phyloP scores from a whole-genome alignment of 2,797 vertebrate species.

The Alca torda region DNA sequence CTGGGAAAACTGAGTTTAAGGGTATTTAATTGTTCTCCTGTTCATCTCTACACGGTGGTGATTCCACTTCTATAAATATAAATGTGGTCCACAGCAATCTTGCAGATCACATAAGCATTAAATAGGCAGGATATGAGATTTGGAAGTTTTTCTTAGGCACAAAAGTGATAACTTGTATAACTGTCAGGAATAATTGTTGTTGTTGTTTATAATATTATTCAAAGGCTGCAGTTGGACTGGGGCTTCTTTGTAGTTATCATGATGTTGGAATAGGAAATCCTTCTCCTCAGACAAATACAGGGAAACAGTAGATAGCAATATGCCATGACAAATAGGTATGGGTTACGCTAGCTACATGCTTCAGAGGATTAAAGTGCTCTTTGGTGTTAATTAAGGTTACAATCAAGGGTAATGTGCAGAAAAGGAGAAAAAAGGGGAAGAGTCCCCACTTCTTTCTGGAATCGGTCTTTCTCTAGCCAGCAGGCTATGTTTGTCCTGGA shows the following conservation, averaged over 20 bases:
- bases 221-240: background rate
- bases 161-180: background rate
- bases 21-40: background rate
- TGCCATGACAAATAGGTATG: background rate
- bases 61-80: background rate
- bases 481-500: background rate
- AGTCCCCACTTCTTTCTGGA: background rate
- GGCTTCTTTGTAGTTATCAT: background rate
- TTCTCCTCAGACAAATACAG: background rate
- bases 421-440: background rate
- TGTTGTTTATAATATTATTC: background rate
- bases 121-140: background rate
- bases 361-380: background rate
- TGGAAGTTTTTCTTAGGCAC: background rate
- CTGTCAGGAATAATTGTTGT: background rate
- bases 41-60: background rate
- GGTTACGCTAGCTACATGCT: background rate
- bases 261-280: background rate
- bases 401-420: background rate
- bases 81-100: background rate
- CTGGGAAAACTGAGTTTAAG: background rate
- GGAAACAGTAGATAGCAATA: background rate
- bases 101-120: background rate
- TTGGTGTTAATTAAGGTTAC: background rate
- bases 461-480: background rate